phyloP scores from a whole-genome alignment of 2,797 vertebrate species.

The Huso huso region DNA sequence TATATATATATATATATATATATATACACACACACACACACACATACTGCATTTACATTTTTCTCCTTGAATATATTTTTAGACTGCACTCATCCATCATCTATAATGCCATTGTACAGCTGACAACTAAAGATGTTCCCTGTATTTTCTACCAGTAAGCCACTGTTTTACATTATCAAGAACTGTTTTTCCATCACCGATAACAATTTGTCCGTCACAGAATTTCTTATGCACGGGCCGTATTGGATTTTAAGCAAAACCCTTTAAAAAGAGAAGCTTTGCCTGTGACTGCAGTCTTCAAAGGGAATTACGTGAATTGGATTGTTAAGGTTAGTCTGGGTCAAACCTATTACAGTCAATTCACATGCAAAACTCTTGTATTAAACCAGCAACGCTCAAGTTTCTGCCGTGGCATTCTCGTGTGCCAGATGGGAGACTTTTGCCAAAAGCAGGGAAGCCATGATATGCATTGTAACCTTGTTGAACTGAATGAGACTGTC shows the following conservation, averaged over 20 bases:
- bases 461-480: slow-evolving; percentile 8
- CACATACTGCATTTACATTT: too few relatives aligned
- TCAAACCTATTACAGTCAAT: slow-evolving; percentile 75
- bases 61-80: too few relatives aligned
- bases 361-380: slow-evolving; percentile 66
- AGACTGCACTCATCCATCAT: too few relatives aligned
- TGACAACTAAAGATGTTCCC: too few relatives aligned
- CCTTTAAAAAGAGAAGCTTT: slow-evolving; percentile 22
- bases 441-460: slow-evolving; percentile 20
- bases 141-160: too few relatives aligned
- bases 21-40: too few relatives aligned
- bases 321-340: slow-evolving; percentile 71
- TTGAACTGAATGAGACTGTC: background rate
- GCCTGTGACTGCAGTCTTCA: slow-evolving; percentile 46
- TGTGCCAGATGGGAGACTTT: slow-evolving; percentile 28
- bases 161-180: too few relatives aligned
- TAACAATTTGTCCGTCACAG: too few relatives aligned
- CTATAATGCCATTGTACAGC: too few relatives aligned
- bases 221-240: background rate
- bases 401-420: slow-evolving; percentile 41
- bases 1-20: too few relatives aligned
- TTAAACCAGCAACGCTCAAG: slow-evolving; percentile 55
- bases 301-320: slow-evolving; percentile 70
- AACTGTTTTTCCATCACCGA: too few relatives aligned
- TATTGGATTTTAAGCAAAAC: slow-evolving; percentile 24